Percentiles rank a stretch among this genome's conserved stretches.
These are phyloP conservation scores for Argyresthia goedartella DNA, from an alignment of 2,888 invertebrate species.

Conservation along the genomic window DNA sequence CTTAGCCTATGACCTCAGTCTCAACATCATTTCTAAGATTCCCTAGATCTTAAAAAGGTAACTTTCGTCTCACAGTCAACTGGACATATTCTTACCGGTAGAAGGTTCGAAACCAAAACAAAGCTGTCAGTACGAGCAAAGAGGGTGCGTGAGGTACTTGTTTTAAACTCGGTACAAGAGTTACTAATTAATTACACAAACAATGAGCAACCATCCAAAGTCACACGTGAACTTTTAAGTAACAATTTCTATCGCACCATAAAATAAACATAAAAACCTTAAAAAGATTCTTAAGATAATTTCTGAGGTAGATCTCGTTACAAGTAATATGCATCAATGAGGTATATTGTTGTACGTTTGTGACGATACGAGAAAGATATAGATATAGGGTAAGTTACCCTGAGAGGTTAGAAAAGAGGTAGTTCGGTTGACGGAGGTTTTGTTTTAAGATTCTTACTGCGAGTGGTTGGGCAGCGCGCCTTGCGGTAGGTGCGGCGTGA, in stretches of 20 bases:
- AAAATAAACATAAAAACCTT: constrained; percentile 41
- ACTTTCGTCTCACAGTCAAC: constrained; percentile 60
- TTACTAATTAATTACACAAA: constrained; percentile 4
- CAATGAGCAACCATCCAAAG: constrained; percentile 58
- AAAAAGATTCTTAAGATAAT: constrained; percentile 64
- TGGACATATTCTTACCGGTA: constrained; percentile 29
- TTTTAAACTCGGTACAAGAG: constrained; percentile 44
- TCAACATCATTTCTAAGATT: constrained; percentile 60
- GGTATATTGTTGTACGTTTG: constrained; percentile 55
- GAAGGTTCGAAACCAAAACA: constrained; percentile 32
- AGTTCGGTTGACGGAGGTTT: constrained; percentile 42
- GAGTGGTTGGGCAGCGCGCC: constrained; percentile 74
- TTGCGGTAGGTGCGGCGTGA: constrained; percentile 72
- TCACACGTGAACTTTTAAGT: constrained; percentile 60
- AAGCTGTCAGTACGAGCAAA: constrained; percentile 35
- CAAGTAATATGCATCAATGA: constrained; percentile 60
- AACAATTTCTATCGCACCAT: constrained; percentile 60
- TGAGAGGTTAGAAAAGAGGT: constrained; percentile 46
- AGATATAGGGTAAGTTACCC: constrained; percentile 9
- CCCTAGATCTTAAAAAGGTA: constrained; percentile 56
- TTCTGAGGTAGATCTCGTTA: constrained; percentile 65
- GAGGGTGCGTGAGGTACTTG: constrained; percentile 46
- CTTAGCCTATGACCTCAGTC: constrained; percentile 69
- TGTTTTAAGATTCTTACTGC: constrained; percentile 52
- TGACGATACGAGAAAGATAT: constrained; percentile 28